These are phyloP conservation scores for Rotaria sp. DNA, from an alignment of 2,888 invertebrate species.

Conservation along the genomic window DNA sequence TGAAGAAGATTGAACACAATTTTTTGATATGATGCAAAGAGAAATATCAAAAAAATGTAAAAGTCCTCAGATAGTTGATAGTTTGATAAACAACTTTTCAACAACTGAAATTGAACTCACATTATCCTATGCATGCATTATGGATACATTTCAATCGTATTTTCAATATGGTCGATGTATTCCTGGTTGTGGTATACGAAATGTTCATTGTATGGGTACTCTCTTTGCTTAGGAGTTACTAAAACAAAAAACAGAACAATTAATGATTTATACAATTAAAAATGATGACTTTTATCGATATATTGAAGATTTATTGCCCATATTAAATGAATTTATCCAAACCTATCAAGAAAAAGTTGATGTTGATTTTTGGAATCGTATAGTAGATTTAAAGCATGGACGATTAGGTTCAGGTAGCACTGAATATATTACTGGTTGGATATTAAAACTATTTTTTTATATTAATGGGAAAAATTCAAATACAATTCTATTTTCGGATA, in stretches of 20 bases:
- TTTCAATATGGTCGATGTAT: slow-evolving; percentile 31
- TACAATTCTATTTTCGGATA: neutral
- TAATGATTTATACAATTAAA: slow-evolving; percentile 13
- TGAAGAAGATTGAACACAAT: slow-evolving; percentile 30
- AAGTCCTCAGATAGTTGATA: neutral
- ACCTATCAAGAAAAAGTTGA: slow-evolving; percentile 31
- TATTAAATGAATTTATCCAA: slow-evolving; percentile 35
- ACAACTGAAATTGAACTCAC: slow-evolving; percentile 23
- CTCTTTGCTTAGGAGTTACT: slow-evolving; percentile 33
- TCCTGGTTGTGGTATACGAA: slow-evolving; percentile 36
- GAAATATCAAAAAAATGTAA: slow-evolving; percentile 34
- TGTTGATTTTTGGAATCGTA: slow-evolving; percentile 33
- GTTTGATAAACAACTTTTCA: slow-evolving; percentile 31
- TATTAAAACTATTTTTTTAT: neutral
- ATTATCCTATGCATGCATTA: slow-evolving; percentile 32
- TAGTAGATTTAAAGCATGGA: neutral
- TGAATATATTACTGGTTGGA: neutral
- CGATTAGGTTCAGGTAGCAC: neutral
- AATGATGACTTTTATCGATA: slow-evolving; percentile 21
- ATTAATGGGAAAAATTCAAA: neutral
- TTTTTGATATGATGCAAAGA: slow-evolving; percentile 21
- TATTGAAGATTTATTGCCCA: slow-evolving; percentile 16
- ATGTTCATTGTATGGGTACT: slow-evolving; percentile 30
- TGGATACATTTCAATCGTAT: slow-evolving; percentile 35
- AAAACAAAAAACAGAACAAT: slow-evolving; percentile 26